Evolutionary conservation across 2,797 vertebrate species (phyloP).

Genomic region (Labroides dimidiatus): DNA sequence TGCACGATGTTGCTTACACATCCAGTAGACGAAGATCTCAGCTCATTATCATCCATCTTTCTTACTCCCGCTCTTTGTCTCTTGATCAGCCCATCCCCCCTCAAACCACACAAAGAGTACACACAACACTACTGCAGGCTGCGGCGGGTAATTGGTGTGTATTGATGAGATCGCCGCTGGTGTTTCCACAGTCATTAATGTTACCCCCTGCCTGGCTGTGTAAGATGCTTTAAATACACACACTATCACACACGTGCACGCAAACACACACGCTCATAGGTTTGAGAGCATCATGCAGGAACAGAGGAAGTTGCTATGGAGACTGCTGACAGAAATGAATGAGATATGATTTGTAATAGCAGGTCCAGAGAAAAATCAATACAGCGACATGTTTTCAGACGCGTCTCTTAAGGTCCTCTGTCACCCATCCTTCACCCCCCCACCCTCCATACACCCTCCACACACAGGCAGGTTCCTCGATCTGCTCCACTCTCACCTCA

Average conservation of each 20-base stretch:
- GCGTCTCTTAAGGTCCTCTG: conserved; percentile 21
- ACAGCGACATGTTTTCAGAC: conserved; percentile 35
- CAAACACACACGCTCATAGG: conserved; percentile 21
- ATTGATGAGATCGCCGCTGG: conserved; percentile 52
- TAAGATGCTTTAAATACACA: conserved; percentile 8
- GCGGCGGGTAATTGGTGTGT: conserved; percentile 55
- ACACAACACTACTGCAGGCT: conserved; percentile 25
- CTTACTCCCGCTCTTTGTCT: conserved; percentile 17
- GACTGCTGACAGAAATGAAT: conserved; percentile 71
- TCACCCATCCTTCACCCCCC: neutral
- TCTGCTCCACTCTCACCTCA: neutral
- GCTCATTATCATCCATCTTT: conserved; percentile 50
- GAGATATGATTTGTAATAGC: conserved; percentile 39
- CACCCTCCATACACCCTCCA: too few relatives aligned
- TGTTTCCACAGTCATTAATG: conserved; percentile 68
- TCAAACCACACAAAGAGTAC: conserved; percentile 4
- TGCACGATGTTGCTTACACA: conserved; percentile 34
- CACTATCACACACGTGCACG: neutral
- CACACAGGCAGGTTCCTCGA: too few relatives aligned
- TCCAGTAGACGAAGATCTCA: conserved; percentile 6
- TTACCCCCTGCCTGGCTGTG: conserved; percentile 46
- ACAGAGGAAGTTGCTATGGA: conserved; percentile 67
- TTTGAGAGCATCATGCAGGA: conserved; percentile 37
- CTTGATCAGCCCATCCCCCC: conserved; percentile 15
- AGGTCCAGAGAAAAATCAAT: conserved; percentile 46